Percentiles rank a stretch among this genome's conserved stretches.
phyloP scores from a whole-genome alignment of 2,113 vertebrate species.

The Leptosomus discolor region DNA sequence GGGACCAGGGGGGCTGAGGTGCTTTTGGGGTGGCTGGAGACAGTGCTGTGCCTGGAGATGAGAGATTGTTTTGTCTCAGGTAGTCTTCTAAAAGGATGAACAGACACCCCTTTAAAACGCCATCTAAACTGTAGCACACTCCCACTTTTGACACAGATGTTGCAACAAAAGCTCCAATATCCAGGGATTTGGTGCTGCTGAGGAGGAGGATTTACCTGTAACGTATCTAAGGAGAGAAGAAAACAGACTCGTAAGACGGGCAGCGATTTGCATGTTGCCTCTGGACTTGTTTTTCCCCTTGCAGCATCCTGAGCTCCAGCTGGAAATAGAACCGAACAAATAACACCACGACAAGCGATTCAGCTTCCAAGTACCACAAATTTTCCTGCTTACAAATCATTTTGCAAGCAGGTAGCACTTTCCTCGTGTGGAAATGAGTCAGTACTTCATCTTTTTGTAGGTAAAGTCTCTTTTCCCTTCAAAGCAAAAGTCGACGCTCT shows the following conservation, averaged over 20 bases:
- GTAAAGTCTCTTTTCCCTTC: background rate
- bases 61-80: background rate
- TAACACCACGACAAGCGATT: background rate
- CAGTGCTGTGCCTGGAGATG: background rate
- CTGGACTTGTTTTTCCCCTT: constrained; percentile 30
- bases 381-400: background rate
- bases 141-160: background rate
- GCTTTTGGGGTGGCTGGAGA: background rate
- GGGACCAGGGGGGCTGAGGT: background rate
- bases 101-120: background rate
- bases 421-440: background rate
- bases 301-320: background rate
- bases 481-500: background rate
- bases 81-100: background rate
- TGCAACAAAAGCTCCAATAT: background rate
- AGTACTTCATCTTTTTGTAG: background rate
- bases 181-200: background rate
- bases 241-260: background rate
- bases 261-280: background rate
- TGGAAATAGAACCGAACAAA: background rate
- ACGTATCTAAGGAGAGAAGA: background rate
- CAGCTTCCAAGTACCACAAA: background rate
- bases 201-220: constrained; percentile 18
- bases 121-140: background rate
- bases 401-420: background rate